Conservation (phyloP, 2,797 vertebrate species). For the Muscicapa comitata region DNA sequence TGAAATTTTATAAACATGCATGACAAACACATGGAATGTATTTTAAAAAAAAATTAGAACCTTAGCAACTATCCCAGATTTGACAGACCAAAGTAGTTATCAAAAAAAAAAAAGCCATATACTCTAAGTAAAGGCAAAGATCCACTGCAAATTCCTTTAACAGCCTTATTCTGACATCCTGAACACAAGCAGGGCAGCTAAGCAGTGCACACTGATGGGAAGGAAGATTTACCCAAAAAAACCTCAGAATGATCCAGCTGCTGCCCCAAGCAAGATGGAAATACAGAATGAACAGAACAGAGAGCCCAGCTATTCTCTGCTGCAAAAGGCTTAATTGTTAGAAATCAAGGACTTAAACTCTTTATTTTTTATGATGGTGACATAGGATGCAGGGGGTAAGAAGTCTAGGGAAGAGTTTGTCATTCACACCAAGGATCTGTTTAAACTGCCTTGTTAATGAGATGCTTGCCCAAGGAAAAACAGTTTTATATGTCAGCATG, state of each 20-base stretch:
- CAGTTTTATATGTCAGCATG: background rate
- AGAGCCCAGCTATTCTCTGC: background rate
- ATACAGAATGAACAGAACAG: background rate
- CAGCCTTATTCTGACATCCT: background rate
- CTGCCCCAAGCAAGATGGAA: background rate
- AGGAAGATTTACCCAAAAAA: background rate
- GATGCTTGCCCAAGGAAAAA: background rate
- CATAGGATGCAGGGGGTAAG: no score
- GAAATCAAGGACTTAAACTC: background rate
- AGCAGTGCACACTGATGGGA: background rate
- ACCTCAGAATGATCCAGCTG: background rate
- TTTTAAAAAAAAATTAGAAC: background rate
- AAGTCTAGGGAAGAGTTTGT: background rate
- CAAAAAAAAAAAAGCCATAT: background rate
- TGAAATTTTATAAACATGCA: background rate
- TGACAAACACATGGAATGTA: background rate
- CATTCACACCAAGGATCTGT: background rate
- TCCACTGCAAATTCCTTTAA: background rate
- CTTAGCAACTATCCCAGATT: background rate
- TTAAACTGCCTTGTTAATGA: background rate
- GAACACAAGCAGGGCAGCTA: background rate
- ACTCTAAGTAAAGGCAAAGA: background rate
- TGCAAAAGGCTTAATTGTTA: background rate
- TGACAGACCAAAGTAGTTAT: background rate
- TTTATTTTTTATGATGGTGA: background rate